Conservation (phyloP, 2,113 vertebrate genomes). For the Axis porcinus region DNA sequence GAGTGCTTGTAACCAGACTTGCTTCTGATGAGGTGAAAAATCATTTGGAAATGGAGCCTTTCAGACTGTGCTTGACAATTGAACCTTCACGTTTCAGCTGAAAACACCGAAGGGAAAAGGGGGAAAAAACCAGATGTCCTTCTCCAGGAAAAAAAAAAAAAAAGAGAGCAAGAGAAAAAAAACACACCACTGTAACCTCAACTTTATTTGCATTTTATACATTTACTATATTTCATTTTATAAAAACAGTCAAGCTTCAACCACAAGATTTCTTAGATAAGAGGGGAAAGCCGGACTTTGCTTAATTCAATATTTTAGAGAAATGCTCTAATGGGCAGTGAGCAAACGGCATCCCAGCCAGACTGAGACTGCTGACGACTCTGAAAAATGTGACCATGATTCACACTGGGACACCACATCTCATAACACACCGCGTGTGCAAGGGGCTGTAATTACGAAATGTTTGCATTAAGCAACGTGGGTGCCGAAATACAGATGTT, state of each 20-base stretch:
- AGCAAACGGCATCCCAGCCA: conserved; percentile 79
- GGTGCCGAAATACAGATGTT: conserved; percentile 88
- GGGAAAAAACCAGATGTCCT: conserved; percentile 76
- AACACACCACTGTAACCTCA: conserved; percentile 64
- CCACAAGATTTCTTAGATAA: conserved; percentile 88
- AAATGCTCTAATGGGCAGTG: conserved; percentile 80
- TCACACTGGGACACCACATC: conserved; percentile 85
- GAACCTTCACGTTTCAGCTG: conserved; percentile 72
- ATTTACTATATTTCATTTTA: conserved; percentile 85
- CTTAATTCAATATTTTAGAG: conserved; percentile 87
- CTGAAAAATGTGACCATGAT: conserved; percentile 86
- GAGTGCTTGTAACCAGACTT: background rate
- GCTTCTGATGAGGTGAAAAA: conserved; percentile 61
- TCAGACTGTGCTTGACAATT: conserved; percentile 65
- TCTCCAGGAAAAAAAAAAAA: background rate
- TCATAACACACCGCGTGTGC: conserved; percentile 82
- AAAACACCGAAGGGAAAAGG: conserved; percentile 39
- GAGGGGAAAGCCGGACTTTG: conserved; percentile 82
- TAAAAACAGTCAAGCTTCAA: conserved; percentile 82
- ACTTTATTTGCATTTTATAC: conserved; percentile 79
- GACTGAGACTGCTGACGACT: conserved; percentile 85
- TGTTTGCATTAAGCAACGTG: conserved; percentile 86
- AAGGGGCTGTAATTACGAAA: conserved; percentile 84
- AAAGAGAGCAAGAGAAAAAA: background rate
- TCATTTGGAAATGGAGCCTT: conserved; percentile 57